Conservation (phyloP, 2,888 invertebrate species). For the Stenodema calcarata region DNA sequence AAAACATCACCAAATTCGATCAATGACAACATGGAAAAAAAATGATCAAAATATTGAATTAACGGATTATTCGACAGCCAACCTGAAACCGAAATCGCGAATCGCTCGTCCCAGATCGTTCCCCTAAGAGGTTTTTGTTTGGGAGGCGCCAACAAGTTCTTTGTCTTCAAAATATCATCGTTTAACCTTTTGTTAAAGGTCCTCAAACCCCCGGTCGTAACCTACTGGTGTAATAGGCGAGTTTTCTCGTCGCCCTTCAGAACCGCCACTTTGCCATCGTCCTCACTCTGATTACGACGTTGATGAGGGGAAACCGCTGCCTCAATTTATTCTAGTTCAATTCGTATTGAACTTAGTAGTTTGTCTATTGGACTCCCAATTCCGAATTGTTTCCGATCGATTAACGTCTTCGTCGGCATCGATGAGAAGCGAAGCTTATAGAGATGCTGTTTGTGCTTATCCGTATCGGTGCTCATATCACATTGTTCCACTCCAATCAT, state of each 20-base stretch:
- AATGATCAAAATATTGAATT: too few species aligned
- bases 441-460: too few species aligned
- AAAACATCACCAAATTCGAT: too few species aligned
- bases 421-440: too few species aligned
- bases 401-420: too few species aligned
- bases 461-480: too few species aligned
- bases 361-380: too few species aligned
- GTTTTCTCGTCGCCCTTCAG: constrained; percentile 12
- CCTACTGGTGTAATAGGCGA: background rate
- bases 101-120: background rate
- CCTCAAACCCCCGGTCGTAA: background rate
- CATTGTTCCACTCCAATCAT: too few species aligned
- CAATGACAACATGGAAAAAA: too few species aligned
- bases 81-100: background rate
- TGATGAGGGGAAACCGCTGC: background rate
- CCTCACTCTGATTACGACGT: background rate
- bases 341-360: background rate
- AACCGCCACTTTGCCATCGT: background rate
- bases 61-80: too few species aligned
- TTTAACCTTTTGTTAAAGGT: constrained; percentile 32
- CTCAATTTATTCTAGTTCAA: background rate
- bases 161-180: constrained; percentile 26
- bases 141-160: constrained; percentile 3
- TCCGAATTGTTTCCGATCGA: too few species aligned
- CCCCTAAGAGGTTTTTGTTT: background rate